Conservation (phyloP, 1,140 invertebrate genomes). For the Drusus annulatus region DNA sequence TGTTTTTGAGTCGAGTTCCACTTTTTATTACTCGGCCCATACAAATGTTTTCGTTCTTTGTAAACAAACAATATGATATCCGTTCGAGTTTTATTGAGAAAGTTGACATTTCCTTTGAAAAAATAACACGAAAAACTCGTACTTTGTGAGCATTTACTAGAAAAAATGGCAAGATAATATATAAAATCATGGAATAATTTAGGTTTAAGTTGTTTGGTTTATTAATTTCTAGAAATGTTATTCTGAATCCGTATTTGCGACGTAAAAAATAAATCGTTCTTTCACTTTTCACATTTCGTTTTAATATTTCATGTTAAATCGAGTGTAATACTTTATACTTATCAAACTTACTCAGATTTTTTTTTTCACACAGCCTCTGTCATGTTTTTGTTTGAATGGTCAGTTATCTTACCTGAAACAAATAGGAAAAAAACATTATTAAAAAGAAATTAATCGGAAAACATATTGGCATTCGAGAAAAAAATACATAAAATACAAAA, state of each 20-base stretch:
- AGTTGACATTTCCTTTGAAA: conserved; percentile 36
- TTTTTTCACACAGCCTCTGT: neutral
- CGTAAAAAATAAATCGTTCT: no score
- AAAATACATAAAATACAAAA: no score
- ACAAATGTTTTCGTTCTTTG: conserved; percentile 33
- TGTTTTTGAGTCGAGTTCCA: conserved; percentile 26
- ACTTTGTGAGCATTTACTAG: neutral
- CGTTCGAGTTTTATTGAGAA: conserved; percentile 35
- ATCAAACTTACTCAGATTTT: neutral
- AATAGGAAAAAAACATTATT: conserved; percentile 4
- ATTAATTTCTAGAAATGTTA: neutral
- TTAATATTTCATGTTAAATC: no score
- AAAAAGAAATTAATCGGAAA: neutral
- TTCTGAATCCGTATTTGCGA: neutral
- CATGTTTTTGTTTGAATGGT: neutral
- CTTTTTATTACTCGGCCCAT: conserved; percentile 30
- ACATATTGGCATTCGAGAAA: no score
- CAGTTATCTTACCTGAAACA: conserved; percentile 16
- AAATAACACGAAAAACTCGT: neutral
- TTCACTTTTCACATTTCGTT: no score
- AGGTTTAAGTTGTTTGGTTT: conserved; percentile 11
- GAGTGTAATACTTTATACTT: no score
- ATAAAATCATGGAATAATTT: conserved; percentile 2
- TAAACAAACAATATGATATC: conserved; percentile 40
- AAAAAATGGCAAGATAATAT: conserved; percentile 30